Conservation (phyloP, 2,888 invertebrate genomes). For the Acleris cristana region DNA sequence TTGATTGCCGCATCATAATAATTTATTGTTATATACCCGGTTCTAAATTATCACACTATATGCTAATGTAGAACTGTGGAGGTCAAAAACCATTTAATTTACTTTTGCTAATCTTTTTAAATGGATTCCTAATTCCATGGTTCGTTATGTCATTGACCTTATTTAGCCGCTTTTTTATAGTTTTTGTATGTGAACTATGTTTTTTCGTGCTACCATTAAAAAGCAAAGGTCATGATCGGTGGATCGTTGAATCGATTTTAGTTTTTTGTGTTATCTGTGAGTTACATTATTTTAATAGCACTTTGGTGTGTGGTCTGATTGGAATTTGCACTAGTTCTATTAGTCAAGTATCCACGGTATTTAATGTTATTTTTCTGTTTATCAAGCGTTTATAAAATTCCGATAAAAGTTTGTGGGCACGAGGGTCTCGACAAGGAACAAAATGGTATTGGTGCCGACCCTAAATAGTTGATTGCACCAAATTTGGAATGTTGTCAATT, state of each 20-base stretch:
- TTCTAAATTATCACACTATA: constrained; percentile 23
- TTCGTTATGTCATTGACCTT: constrained; percentile 50
- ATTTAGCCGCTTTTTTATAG: constrained; percentile 40
- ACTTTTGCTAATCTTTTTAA: constrained; percentile 17
- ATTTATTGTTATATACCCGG: constrained; percentile 21
- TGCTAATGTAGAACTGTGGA: constrained; percentile 18
- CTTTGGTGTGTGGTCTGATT: too few species aligned
- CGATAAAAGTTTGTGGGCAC: too few species aligned
- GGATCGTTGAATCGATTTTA: constrained; percentile 15
- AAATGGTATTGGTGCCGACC: too few species aligned
- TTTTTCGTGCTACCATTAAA: constrained; percentile 30
- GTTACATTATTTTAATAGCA: background rate
- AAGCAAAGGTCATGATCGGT: constrained; percentile 29
- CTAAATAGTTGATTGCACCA: too few species aligned
- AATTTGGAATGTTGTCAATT: too few species aligned
- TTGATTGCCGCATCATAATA: background rate
- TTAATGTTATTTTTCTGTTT: too few species aligned
- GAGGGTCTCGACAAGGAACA: too few species aligned
- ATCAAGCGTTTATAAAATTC: too few species aligned
- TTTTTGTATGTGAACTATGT: constrained; percentile 25
- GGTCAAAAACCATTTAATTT: constrained; percentile 28
- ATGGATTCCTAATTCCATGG: constrained; percentile 21
- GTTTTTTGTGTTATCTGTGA: constrained; percentile 7
- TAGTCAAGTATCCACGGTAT: too few species aligned
- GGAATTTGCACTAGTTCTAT: too few species aligned